Base-by-base conservation (phyloP, 1,140 invertebrate genomes). In the Drosophila mojavensis region DNA sequence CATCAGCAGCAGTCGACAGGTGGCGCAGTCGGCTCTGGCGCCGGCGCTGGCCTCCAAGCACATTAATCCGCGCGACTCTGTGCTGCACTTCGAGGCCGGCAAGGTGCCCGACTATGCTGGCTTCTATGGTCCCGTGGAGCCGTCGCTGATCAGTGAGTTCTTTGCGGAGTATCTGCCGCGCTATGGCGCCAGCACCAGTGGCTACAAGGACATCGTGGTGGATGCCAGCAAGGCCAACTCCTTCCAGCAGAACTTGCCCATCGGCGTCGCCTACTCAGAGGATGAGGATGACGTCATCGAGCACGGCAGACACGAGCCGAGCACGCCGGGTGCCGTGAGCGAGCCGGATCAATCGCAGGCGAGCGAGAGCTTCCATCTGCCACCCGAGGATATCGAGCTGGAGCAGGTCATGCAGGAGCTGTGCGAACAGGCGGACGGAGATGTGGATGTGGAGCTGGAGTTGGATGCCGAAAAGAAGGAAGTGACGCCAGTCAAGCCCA, bases 201-300 rank as follows among this genome's bases (percentile, higher is more conserved):
- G 84, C 62, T 78, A 71, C 56, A 71, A 70, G 68, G 83, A 86
- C 5, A 56, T 86, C 24, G 54, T 83, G 0, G 70, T 83, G 53
- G 83, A 88, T 33, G 67, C 65, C 48, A 77, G 59, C 6, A 88
- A 89, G 26, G 9, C 63, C 2, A 80, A 47, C 20, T 48, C 48
- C 0, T 88, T 88, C 6, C 80, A 89, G 7, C 83, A 88, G 66
- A 88, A 88, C 5, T 17, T 89, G 6, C 83, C 84, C 28, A 88
- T 88, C 13, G 83, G 83, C 15, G 24, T 83, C 0, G 48, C 48
- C 0, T 71, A 53, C 9, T 88, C 83, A 1, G 83, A 89, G 1
- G 79, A 88, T 3, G 83, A 88, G 10, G 76, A 83, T 0, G 67
- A 88, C 0, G 9, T 20, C 6, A 36, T 17, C 3, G 36, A 53